phyloP scores from a whole-genome alignment of 2,113 vertebrate genomes.

The Cryptomyrus ogoouensis region DNA sequence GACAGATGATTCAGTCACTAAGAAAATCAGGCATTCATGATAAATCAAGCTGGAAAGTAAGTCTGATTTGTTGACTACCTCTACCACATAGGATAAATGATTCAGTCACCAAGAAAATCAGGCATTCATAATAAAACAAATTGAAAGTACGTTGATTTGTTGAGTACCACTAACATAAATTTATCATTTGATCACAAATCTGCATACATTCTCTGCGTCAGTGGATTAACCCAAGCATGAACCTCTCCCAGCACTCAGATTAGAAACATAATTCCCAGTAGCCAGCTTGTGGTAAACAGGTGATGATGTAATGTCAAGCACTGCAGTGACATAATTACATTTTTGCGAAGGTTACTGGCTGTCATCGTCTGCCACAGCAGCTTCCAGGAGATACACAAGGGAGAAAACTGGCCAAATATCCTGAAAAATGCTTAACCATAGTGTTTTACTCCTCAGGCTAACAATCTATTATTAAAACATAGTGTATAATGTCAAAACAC shows the following conservation, averaged over 20 bases:
- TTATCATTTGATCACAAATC: conserved; percentile 3
- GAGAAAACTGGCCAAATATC: background rate
- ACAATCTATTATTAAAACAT: background rate
- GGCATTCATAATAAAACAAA: conserved; percentile 2
- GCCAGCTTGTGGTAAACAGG: conserved; percentile 9
- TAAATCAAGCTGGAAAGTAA: background rate
- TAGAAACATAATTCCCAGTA: conserved; percentile 11
- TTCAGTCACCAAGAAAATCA: background rate
- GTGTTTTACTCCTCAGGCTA: background rate
- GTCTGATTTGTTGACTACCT: background rate
- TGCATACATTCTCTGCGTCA: background rate
- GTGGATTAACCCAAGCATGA: conserved; percentile 1
- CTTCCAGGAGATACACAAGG: background rate
- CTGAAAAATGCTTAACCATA: background rate
- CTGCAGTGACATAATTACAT: conserved; percentile 9
- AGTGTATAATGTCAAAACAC: background rate
- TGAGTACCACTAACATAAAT: background rate
- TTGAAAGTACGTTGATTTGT: background rate
- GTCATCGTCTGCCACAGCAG: background rate
- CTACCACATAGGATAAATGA: background rate
- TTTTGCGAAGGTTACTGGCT: background rate
- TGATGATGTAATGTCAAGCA: conserved; percentile 10
- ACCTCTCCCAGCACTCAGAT: conserved; percentile 2
- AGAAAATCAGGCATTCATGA: background rate
- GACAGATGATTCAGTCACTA: background rate